Evolutionary conservation across 2,113 vertebrate genomes (phyloP).

Genomic region (Tachycineta bicolor): DNA sequence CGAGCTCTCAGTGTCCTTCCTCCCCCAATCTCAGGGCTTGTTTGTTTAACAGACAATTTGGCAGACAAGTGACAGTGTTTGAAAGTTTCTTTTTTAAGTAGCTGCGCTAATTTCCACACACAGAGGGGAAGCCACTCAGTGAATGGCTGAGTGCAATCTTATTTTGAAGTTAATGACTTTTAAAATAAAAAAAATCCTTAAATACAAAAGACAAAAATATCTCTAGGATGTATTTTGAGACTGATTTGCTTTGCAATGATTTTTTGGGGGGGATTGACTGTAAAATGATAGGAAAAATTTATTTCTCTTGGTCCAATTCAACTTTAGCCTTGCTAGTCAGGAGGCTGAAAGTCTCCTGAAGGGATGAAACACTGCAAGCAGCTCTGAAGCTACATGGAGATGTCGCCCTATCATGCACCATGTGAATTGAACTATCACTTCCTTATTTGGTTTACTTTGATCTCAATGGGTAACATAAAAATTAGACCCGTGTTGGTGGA

Average conservation of each 20-base stretch:
- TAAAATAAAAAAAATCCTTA: background rate
- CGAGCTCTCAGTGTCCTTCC: background rate
- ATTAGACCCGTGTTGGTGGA: background rate
- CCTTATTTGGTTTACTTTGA: background rate
- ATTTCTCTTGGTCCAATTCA: background rate
- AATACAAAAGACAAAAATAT: background rate
- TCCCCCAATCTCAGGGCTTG: background rate
- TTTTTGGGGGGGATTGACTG: background rate
- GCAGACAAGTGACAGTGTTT: background rate
- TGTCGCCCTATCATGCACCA: fast-evolving
- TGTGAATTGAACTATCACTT: background rate
- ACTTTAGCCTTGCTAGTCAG: background rate
- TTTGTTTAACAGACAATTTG: constrained; percentile 6
- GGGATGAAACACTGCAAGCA: background rate
- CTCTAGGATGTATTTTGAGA: background rate
- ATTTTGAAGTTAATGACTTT: background rate
- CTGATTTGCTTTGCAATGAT: background rate
- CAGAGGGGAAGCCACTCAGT: background rate
- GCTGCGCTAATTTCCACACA: background rate
- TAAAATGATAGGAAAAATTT: background rate
- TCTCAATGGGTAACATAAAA: background rate
- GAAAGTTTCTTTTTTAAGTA: background rate
- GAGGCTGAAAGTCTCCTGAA: background rate
- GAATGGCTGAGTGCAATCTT: background rate
- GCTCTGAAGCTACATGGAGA: background rate